phyloP scores from a whole-genome alignment of 2,888 invertebrate species.

The Parthenolecanium corni region DNA sequence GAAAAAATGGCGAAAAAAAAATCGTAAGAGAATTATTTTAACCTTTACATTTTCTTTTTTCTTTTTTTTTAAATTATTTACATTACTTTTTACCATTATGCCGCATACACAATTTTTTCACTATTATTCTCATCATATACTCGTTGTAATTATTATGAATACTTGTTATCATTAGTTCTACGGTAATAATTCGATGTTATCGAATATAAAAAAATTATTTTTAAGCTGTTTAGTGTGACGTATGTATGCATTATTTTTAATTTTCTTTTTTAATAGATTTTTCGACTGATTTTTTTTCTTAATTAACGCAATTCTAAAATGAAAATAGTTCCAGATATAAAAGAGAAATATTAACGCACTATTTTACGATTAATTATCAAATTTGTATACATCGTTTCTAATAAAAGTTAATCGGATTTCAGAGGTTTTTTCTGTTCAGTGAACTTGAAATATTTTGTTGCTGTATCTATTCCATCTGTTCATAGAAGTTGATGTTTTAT shows the following conservation, averaged over 20 bases:
- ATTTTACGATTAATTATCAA: constrained; percentile 22
- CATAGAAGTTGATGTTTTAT: no score
- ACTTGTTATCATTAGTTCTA: constrained; percentile 15
- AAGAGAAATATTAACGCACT: constrained; percentile 22
- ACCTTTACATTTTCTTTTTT: background rate
- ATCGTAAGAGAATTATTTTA: background rate
- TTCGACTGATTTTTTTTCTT: constrained; percentile 8
- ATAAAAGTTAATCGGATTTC: constrained; percentile 17
- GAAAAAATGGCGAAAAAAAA: background rate
- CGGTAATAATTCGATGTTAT: constrained; percentile 1
- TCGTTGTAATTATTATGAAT: constrained; percentile 11
- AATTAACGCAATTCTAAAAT: background rate
- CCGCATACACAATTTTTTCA: constrained; percentile 2
- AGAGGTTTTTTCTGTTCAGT: no score
- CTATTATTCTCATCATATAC: constrained; percentile 6
- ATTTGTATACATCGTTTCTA: constrained; percentile 28
- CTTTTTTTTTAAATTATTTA: background rate
- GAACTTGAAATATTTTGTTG: no score
- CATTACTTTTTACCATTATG: constrained; percentile 18
- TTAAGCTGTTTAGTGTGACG: constrained; percentile 20
- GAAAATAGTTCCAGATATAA: constrained; percentile 8
- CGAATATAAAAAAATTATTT: constrained; percentile 18
- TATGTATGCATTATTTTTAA: constrained; percentile 13
- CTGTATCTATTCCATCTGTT: no score
- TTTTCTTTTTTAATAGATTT: constrained; percentile 17